Conservation (phyloP, 2,797 vertebrate species). For the Anguilla obscura region DNA sequence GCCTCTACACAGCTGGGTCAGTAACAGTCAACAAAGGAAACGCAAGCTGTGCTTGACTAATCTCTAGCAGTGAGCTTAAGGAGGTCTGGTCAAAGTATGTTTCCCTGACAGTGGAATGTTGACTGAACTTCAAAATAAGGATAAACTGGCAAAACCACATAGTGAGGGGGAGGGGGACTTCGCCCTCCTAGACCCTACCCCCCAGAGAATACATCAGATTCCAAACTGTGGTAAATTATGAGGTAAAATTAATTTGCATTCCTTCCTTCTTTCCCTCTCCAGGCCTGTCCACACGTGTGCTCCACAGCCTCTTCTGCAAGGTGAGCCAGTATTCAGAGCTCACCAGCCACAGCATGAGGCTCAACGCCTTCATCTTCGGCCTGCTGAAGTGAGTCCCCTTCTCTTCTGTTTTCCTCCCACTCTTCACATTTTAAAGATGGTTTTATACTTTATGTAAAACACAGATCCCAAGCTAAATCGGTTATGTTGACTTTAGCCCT, state of each 20-base stretch:
- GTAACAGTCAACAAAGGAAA: not conserved
- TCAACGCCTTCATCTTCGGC: constrained; percentile 94
- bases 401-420: constrained; percentile 43
- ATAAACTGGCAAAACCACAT: too few relatives aligned
- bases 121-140: too few relatives aligned
- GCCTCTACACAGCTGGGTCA: constrained; percentile 93
- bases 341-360: constrained; percentile 87
- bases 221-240: not conserved
- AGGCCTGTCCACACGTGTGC: constrained; percentile 92
- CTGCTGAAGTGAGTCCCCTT: constrained; percentile 89
- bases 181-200: not conserved
- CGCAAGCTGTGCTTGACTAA: not conserved
- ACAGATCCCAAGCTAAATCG: not conserved
- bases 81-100: too few relatives aligned
- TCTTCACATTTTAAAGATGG: not conserved
- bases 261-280: not conserved
- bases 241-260: not conserved
- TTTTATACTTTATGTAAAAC: not conserved
- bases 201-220: not conserved
- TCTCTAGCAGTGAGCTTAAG: not conserved
- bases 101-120: too few relatives aligned
- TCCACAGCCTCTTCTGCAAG: constrained; percentile 85
- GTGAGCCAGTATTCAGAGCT: constrained; percentile 91
- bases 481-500: not conserved
- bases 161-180: too few relatives aligned